Conservation (phyloP, 30 jellyfish, hydroid and myxozoan genomes). For the Clytia hemisphaerica region DNA sequence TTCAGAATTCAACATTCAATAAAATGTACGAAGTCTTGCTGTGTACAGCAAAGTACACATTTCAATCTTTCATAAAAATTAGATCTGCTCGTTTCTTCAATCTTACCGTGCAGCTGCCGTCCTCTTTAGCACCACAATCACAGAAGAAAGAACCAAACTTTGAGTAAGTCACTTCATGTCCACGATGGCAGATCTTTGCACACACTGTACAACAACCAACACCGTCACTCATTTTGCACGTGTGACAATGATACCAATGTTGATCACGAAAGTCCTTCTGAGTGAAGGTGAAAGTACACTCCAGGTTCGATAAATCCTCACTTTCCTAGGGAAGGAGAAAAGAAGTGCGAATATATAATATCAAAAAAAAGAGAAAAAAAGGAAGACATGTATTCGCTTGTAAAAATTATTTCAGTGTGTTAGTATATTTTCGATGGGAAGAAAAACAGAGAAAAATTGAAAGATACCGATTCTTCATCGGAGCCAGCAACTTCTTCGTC, state of each 20-base stretch:
- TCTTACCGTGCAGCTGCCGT: slow-evolving; percentile 90
- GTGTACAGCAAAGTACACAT: neutral
- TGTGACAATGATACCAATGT: slow-evolving; percentile 98
- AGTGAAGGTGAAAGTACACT: slow-evolving; percentile 79
- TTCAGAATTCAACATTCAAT: neutral
- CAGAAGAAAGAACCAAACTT: slow-evolving; percentile 92
- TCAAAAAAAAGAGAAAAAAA: neutral
- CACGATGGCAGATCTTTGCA: slow-evolving; percentile 91
- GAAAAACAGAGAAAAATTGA: neutral
- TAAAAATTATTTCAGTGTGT: neutral
- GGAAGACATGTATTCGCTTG: neutral
- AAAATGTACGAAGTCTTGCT: neutral
- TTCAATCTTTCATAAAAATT: too few relatives aligned
- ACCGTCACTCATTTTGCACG: slow-evolving; percentile 93
- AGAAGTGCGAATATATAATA: neutral
- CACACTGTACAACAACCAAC: slow-evolving; percentile 96
- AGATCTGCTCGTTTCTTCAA: too few relatives aligned
- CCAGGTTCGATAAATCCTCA: slow-evolving; percentile 55
- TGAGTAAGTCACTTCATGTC: slow-evolving; percentile 90
- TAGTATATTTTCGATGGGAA: neutral
- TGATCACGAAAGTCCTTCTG: slow-evolving; percentile 83
- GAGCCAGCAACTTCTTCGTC: slow-evolving; percentile 63
- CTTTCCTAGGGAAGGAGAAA: slow-evolving; percentile 40
- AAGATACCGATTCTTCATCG: slow-evolving; percentile 88
- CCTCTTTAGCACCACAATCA: slow-evolving; percentile 96